Evolutionary conservation across 2,113 vertebrate species (phyloP).

Genomic region (Mormoops blainvillei): DNA sequence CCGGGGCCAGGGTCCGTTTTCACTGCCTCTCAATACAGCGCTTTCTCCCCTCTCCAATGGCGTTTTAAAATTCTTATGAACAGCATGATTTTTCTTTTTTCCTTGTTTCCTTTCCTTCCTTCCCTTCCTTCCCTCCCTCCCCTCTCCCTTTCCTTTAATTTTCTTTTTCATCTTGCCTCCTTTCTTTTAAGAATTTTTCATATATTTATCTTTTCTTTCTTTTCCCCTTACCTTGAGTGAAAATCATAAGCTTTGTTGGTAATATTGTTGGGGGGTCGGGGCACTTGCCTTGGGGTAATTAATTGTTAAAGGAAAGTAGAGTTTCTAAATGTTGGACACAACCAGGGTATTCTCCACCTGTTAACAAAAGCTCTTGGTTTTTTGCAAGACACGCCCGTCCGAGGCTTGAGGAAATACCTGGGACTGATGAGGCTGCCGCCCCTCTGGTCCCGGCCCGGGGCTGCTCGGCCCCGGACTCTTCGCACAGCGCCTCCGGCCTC

Average conservation of each 20-base stretch:
- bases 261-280: not conserved
- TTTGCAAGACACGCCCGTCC: not conserved
- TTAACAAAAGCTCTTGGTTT: not conserved
- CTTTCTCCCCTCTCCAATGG: not conserved
- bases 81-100: not conserved
- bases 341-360: not conserved
- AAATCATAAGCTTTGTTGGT: not conserved
- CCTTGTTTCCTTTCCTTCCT: not conserved
- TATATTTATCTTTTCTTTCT: constrained; percentile 9
- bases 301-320: constrained; percentile 21
- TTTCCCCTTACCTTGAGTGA: not conserved
- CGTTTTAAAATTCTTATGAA: not conserved
- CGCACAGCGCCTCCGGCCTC: not conserved
- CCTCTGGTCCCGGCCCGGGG: not conserved
- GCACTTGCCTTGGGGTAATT: not conserved
- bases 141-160: not conserved
- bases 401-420: not conserved
- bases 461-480: not conserved
- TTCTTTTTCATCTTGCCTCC: not conserved
- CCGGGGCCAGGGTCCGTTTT: not conserved
- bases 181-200: not conserved
- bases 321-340: constrained; percentile 50
- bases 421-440: not conserved
- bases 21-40: not conserved
- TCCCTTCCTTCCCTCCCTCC: no score